Evolutionary conservation across 2,888 invertebrate genomes (phyloP).

Genomic region (Philonicus albiceps): DNA sequence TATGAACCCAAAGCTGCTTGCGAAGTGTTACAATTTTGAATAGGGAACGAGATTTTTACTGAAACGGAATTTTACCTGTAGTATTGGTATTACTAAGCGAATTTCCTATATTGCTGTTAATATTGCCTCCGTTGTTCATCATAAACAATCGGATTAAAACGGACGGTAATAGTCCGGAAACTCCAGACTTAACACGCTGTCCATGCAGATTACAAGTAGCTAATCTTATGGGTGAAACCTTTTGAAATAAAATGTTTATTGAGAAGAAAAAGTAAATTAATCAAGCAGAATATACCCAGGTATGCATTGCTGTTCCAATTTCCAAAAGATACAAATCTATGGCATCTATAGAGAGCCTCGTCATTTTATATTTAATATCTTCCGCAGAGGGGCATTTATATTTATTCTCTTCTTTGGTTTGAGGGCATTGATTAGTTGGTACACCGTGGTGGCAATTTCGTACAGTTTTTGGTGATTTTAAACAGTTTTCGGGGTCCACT

Average conservation of each 20-base stretch:
- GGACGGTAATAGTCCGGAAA: conserved; percentile 84
- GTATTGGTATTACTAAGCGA: conserved; percentile 74
- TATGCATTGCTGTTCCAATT: conserved; percentile 83
- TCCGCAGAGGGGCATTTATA: conserved; percentile 82
- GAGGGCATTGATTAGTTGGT: conserved; percentile 73
- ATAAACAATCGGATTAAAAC: conserved; percentile 75
- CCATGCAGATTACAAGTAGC: conserved; percentile 96
- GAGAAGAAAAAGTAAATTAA: not conserved
- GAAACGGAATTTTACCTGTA: conserved; percentile 61
- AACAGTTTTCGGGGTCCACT: conserved; percentile 87
- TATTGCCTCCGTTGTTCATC: conserved; percentile 65
- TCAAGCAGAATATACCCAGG: conserved; percentile 69
- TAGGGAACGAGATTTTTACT: not conserved
- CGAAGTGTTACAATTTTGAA: not conserved
- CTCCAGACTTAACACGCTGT: conserved; percentile 85
- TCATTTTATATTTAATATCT: conserved; percentile 93
- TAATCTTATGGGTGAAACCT: conserved; percentile 83
- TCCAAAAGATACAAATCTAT: conserved; percentile 92
- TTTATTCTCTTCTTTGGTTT: conserved; percentile 73
- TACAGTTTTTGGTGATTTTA: conserved; percentile 81
- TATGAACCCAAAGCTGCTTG: not conserved
- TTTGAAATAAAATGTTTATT: not conserved
- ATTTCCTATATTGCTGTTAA: conserved; percentile 61
- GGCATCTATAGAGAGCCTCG: conserved; percentile 85
- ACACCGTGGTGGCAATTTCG: conserved; percentile 83